These are phyloP conservation scores for Drosophila ustulata DNA, from an alignment of 2,888 invertebrate genomes.

Conservation along the genomic window DNA sequence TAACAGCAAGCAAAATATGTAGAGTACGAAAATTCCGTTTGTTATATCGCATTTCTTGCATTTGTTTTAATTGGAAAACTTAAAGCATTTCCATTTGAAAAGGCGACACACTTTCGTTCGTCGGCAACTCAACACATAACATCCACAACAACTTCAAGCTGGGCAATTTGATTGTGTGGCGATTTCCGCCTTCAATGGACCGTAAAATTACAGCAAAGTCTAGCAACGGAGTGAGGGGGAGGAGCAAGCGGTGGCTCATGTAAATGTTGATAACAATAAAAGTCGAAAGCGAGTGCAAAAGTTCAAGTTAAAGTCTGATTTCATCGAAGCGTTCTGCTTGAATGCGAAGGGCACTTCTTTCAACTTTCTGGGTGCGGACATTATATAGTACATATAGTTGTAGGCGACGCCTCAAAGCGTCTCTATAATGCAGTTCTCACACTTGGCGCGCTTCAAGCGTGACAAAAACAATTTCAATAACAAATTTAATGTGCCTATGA, in stretches of 20 bases:
- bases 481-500: conserved; percentile 3
- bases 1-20: conserved; percentile 14
- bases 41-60: conserved; percentile 46
- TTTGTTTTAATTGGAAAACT: conserved; percentile 63
- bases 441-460: conserved; percentile 46
- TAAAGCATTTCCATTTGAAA: conserved; percentile 49
- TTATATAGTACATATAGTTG: conserved; percentile 9
- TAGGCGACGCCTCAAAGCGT: conserved; percentile 45
- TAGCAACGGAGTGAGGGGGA: not conserved
- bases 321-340: conserved; percentile 53
- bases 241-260: conserved; percentile 41
- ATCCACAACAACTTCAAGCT: not conserved
- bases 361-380: conserved; percentile 34
- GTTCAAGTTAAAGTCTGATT: conserved; percentile 42
- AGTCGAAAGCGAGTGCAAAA: conserved; percentile 31
- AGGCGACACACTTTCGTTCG: conserved; percentile 45
- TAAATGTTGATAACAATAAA: conserved; percentile 62
- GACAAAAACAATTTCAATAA: conserved; percentile 22
- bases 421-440: conserved; percentile 47
- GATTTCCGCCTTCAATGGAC: conserved; percentile 71
- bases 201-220: conserved; percentile 63
- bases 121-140: not conserved
- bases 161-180: conserved; percentile 66
- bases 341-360: conserved; percentile 23
- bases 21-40: conserved; percentile 40